Base-by-base conservation (phyloP, 2,113 vertebrate species). In the Eudyptes chrysolophus region DNA sequence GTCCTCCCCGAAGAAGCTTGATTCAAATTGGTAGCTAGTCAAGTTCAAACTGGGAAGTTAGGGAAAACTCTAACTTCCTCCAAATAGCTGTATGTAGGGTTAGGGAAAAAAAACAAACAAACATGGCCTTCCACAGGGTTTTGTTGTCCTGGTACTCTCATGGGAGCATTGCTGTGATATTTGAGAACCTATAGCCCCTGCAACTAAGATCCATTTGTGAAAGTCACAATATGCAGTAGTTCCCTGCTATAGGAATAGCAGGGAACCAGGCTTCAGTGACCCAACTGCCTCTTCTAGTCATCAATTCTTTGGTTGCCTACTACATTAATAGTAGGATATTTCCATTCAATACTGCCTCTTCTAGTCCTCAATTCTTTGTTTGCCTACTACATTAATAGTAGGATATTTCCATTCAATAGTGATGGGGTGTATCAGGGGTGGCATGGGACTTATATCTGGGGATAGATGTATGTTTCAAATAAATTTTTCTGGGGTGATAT, bases 171-270 rank as follows among this genome's bases (percentile, higher is more conserved):
- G 66, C 78, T 90, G 51, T 88, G 82, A 83, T 90, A 90, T 62
- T 57, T 76, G 77, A 96, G 91, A 96, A 72, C 27, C 20, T 87
- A 49, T 61, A 57, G 48, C 13, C 36, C 25, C 36, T 64, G 69
- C 40, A 80, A 18, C 62, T 77, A 38, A 72, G 82, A 80, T 46
- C 62, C 90, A 94, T 85, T 82, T 94, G 90, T 85, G 87, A 72
- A 90, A 86, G 76, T 51, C 71, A 86, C 70, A 70, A 92, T 93
- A 76, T 1, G 24, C 68, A 78, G 54, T 34, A 81, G 79, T 86
- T 80, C 48, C 29, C 42, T 42, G 42, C 42, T 42, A 42, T 66
- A n/a, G 75, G 55, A 90, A 70, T 80, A 92, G 55, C 85, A 92
- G 75, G 76, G 51, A 81, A 88, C 16, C 48, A 69, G 58, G 38